Evolutionary conservation across 2,113 vertebrate genomes (phyloP).

Genomic region (Rhegmatorhina hoffmannsi): DNA sequence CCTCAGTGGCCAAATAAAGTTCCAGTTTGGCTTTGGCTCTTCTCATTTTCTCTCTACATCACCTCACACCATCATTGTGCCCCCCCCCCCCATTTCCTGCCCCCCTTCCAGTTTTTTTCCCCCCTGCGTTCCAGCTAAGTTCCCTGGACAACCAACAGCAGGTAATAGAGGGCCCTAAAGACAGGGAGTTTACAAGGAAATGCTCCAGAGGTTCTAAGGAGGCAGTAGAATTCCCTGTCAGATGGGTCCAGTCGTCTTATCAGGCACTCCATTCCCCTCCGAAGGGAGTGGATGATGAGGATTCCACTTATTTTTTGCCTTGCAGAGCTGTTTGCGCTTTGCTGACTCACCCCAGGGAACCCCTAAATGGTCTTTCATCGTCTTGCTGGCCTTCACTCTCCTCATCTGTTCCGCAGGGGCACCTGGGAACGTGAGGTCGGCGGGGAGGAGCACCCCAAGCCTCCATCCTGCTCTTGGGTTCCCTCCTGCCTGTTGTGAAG

Average conservation of each 20-base stretch:
- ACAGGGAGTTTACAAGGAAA: neutral
- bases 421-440: neutral
- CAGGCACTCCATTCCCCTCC: neutral
- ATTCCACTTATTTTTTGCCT: neutral
- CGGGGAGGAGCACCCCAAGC: neutral
- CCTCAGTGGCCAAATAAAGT: neutral
- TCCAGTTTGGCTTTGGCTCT: neutral
- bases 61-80: neutral
- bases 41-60: neutral
- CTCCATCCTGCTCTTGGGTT: too few relatives aligned
- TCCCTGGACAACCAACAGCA: neutral
- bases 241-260: neutral
- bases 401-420: neutral
- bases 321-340: neutral
- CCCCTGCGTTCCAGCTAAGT: neutral
- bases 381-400: neutral
- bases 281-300: neutral
- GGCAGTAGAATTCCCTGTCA: neutral
- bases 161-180: neutral
- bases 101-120: neutral
- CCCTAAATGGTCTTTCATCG: rapidly evolving
- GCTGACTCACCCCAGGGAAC: neutral
- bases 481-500: neutral
- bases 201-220: neutral
- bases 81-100: neutral